Evolutionary conservation across 2,113 vertebrate species (phyloP).

Genomic region (Tupaia tana): DNA sequence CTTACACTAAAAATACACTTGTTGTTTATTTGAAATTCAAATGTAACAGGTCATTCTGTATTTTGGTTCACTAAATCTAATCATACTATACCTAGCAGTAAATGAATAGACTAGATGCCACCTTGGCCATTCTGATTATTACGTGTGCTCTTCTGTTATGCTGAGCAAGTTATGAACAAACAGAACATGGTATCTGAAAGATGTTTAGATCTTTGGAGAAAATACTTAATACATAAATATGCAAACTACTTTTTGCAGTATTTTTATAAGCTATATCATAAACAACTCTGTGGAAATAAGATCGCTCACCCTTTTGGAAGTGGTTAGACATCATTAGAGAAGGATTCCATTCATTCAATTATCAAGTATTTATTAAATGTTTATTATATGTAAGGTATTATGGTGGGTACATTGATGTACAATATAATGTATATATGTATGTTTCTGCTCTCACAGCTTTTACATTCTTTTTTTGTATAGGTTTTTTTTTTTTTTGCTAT

Average conservation of each 20-base stretch:
- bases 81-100: not conserved
- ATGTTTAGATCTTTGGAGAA: not conserved
- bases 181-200: constrained; percentile 3
- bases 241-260: constrained; percentile 4
- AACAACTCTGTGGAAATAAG: not conserved
- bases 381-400: not conserved
- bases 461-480: not conserved
- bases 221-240: constrained; percentile 9
- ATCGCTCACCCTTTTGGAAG: not conserved
- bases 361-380: constrained; percentile 32
- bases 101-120: not conserved
- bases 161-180: not conserved
- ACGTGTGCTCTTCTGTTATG: not conserved
- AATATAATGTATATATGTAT: not conserved
- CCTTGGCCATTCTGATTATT: constrained; percentile 24
- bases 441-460: not conserved
- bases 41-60: not conserved
- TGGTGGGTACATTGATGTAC: not conserved
- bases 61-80: constrained; percentile 39
- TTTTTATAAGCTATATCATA: not conserved
- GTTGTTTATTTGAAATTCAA: constrained; percentile 28
- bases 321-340: not conserved
- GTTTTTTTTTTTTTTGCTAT: too few species aligned
- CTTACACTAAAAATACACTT: not conserved
- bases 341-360: not conserved